phyloP scores from a whole-genome alignment of 1,140 invertebrate genomes.

The Cyrtorhinus lividipennis region DNA sequence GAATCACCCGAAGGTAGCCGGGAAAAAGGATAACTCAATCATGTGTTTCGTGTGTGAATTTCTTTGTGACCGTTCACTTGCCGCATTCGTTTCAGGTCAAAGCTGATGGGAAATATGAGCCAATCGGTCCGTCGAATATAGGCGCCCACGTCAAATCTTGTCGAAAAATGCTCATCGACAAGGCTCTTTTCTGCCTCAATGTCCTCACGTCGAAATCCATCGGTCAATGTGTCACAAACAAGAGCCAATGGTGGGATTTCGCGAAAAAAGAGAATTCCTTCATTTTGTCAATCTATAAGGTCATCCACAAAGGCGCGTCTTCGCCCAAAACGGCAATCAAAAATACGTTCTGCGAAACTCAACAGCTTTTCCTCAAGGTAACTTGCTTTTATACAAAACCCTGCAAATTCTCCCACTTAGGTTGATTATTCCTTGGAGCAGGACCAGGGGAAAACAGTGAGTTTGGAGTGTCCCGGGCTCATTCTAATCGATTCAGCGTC shows the following conservation, averaged over 20 bases:
- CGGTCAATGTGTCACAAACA: neutral
- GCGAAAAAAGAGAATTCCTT: neutral
- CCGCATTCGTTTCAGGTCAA: neutral
- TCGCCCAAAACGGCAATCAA: neutral
- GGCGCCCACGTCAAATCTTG: neutral
- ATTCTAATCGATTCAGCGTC: too few species aligned
- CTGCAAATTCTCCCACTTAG: too few species aligned
- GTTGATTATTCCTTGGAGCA: too few species aligned
- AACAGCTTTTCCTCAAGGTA: neutral
- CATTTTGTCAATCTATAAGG: constrained; percentile 12
- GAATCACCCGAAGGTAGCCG: neutral
- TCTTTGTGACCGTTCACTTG: too few species aligned
- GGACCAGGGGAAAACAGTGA: too few species aligned
- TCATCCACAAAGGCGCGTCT: constrained; percentile 12
- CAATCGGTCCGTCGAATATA: neutral
- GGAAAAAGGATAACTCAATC: too few species aligned
- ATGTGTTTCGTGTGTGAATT: too few species aligned
- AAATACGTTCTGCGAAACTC: neutral
- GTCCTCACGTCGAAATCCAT: constrained; percentile 5
- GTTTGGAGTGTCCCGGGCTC: too few species aligned
- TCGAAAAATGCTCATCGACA: neutral
- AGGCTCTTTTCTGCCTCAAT: constrained; percentile 6
- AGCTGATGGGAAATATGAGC: neutral
- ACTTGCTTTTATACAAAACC: neutral
- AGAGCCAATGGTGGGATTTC: neutral